Evolutionary conservation across 2,113 vertebrate species (phyloP), one percentile per base, ranked within the genome.

Genomic region (Nothobranchius furzeri): DNA sequence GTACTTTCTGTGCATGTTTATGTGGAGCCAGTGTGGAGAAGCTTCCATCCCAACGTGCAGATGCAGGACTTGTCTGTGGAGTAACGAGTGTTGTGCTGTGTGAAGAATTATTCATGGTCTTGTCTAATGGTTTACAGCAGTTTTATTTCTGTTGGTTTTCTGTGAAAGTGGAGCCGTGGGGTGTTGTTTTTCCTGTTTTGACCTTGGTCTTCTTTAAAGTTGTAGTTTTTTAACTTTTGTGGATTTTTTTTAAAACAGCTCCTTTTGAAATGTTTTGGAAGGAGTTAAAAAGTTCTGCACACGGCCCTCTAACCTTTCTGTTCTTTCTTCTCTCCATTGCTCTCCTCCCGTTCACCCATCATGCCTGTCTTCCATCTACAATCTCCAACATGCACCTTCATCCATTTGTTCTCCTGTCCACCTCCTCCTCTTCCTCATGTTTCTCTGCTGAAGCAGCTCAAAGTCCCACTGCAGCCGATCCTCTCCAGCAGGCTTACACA

Each of bases 401-500:
- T 75, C 70, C 73, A 76, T 67, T 64, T 72, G 49, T 67, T 25
- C 72, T 53, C 40, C 68, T 60, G 61, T 62, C 70, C 47, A 10
- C 35, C 66, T 2, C 51, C 37, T 58, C 10, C 60, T 50, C 36
- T 50, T 40, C 54, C 68, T 55, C 55, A 56, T 54, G 42, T 88
- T 37, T 76, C 90, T 93, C 62, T 93, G 89, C 89, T 88, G 93
- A 87, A 90, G 85, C 94, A 99, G 97, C 97, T 84, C 97, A 99
- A 92, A 99, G 97, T 92, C 97, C 97, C 88, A 98, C 96, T 80
- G 95, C 97, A 87, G 96, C 96, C 69, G 97, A 99, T 86, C 96
- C 96, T 77, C 95, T 99, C 90, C 97, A 99, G 91, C 97, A 98
- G 94, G 97, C 97, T 90, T 99, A 99, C 89, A 96, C 97, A 9